These are phyloP conservation scores for Marronus borbonicus DNA, from an alignment of 2,888 invertebrate species.

Conservation along the genomic window DNA sequence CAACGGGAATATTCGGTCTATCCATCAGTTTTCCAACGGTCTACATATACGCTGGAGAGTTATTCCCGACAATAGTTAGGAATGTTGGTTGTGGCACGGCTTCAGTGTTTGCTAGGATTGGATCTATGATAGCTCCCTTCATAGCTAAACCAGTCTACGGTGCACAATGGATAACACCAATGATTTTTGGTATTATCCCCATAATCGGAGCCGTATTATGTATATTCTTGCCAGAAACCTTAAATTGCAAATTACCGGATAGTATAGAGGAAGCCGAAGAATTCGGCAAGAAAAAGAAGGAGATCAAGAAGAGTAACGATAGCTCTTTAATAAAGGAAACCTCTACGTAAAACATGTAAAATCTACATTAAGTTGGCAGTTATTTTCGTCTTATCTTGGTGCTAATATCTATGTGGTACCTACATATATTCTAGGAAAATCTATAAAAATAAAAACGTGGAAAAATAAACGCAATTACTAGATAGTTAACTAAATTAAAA, in stretches of 20 bases:
- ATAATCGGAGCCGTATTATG: constrained; percentile 80
- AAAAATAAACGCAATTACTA: too few relatives aligned
- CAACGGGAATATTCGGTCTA: constrained; percentile 85
- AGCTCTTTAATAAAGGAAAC: constrained; percentile 32
- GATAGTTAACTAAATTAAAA: too few relatives aligned
- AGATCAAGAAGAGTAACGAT: background rate
- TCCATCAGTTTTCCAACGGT: constrained; percentile 89
- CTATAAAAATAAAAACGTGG: too few relatives aligned
- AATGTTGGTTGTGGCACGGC: constrained; percentile 90
- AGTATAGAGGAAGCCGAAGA: constrained; percentile 86
- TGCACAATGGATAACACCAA: constrained; percentile 78
- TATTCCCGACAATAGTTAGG: constrained; percentile 91
- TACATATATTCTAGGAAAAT: too few relatives aligned
- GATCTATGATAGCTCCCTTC: constrained; percentile 89
- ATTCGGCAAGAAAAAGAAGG: constrained; percentile 70
- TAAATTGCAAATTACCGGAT: constrained; percentile 83
- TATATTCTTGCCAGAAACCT: constrained; percentile 83
- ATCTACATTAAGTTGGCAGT: too few relatives aligned
- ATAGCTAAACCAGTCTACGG: constrained; percentile 76
- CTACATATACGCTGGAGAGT: constrained; percentile 89
- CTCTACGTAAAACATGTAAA: constrained; percentile 29
- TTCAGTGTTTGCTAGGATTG: constrained; percentile 88
- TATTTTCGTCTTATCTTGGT: too few relatives aligned
- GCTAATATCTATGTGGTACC: too few relatives aligned
- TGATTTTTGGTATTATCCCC: constrained; percentile 81